Evolutionary conservation across 2,113 vertebrate genomes (phyloP), one percentile per base, ranked within the genome.

Genomic region (Tyrannus savana): DNA sequence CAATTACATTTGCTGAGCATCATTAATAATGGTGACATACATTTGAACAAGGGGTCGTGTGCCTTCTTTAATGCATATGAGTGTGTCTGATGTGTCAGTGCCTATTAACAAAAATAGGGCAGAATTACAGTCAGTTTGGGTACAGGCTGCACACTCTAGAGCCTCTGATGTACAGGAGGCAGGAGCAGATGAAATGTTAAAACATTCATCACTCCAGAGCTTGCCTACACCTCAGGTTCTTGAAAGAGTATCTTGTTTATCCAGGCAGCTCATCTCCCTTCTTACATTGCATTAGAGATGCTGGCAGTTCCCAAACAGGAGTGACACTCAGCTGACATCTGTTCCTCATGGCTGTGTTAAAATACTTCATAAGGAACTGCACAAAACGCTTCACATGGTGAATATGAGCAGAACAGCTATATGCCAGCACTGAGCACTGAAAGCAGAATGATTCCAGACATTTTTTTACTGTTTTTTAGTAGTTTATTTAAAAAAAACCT

Each of bases 231-330:
- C 92, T 96, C 42, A 7, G 56, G 87, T 86, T 95, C 92, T 74
- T 67, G 84, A 91, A 81, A 84, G 72, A 76, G 84, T 82, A 94
- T 95, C 96, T 75, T 23, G 72, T 94, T 92, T 83, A 90, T 77
- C 72, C 66, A 84, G 41, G 63, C 66, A 90, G 90, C 66, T 95
- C 59, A 60, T 78, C 87, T 96, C 58, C 84, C 92, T 46, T 66
- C 93, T 96, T 91, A 91, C 63, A 30, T 3, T 63, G 63, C 86
- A 44, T 90, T 82, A 55, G 5, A 28, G 58, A 89, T 69, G 76
- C 78, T 78, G 80, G 55, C 60, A 85, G 30, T 19, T 92, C 80
- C 90, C 77, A 86, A 56, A 66, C 12, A 19, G 28, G 63, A 41
- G 25, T 44, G 73, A 18, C 16, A 28, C 30, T 28, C 18, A 73